Evolutionary conservation across 1,140 invertebrate species (phyloP).

Genomic region (Scaptomyza graminum): DNA sequence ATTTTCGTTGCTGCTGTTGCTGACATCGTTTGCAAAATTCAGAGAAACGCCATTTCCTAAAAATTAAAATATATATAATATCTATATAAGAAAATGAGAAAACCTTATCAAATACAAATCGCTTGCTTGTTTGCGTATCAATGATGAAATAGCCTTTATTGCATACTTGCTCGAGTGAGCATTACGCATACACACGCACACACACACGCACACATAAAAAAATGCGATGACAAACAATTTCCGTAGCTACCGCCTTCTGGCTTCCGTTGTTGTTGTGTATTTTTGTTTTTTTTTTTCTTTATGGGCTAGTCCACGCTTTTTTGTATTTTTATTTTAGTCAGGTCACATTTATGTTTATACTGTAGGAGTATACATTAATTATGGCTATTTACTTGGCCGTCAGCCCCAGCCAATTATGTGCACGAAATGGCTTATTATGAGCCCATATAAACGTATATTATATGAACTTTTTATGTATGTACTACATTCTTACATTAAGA

Average conservation of each 20-base stretch:
- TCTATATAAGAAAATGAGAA: constrained; percentile 1
- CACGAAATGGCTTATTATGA: constrained; percentile 81
- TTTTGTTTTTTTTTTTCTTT: neutral
- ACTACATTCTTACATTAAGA: constrained; percentile 28
- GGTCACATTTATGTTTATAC: constrained; percentile 75
- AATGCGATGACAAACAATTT: constrained; percentile 65
- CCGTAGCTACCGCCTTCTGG: constrained; percentile 34
- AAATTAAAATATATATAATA: neutral
- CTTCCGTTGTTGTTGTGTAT: constrained; percentile 25
- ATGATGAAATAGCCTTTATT: constrained; percentile 73
- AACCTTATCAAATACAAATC: constrained; percentile 58
- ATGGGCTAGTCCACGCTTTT: constrained; percentile 20
- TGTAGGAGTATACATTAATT: constrained; percentile 76
- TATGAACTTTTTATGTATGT: too few species aligned
- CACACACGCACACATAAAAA: constrained; percentile 13
- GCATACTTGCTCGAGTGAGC: constrained; percentile 65
- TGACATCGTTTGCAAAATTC: constrained; percentile 17
- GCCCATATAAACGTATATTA: constrained; percentile 34
- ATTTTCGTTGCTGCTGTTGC: constrained; percentile 19
- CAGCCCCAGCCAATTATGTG: constrained; percentile 73
- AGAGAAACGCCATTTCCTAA: constrained; percentile 12
- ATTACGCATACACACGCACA: constrained; percentile 37
- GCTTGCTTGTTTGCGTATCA: constrained; percentile 70
- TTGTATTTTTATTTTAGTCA: constrained; percentile 69
- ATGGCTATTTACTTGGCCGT: constrained; percentile 75